phyloP scores from a whole-genome alignment of 1,140 invertebrate genomes.

The Drosophila triauraria region DNA sequence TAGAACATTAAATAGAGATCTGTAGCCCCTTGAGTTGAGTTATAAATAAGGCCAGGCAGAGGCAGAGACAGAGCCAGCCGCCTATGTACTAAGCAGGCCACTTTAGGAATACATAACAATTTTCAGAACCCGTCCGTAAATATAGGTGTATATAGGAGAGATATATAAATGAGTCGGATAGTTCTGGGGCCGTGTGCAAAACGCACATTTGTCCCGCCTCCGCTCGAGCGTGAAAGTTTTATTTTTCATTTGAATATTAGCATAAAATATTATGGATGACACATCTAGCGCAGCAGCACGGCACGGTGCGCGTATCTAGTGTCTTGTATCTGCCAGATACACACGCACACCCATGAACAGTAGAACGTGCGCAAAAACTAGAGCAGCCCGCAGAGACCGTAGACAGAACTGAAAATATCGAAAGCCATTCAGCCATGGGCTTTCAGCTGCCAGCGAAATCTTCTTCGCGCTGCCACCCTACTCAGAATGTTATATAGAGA shows the following conservation, averaged over 20 bases:
- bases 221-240: constrained; percentile 78
- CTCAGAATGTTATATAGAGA: constrained; percentile 25
- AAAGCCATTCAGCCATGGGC: constrained; percentile 63
- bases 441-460: constrained; percentile 63
- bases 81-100: constrained; percentile 33
- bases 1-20: constrained; percentile 31
- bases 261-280: constrained; percentile 83
- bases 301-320: constrained; percentile 45
- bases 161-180: constrained; percentile 42
- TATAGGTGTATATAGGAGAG: constrained; percentile 19
- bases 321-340: constrained; percentile 55
- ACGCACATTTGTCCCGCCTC: constrained; percentile 82
- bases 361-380: constrained; percentile 48
- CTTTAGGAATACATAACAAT: constrained; percentile 70
- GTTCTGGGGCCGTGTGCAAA: constrained; percentile 80
- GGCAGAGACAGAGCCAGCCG: too few relatives aligned
- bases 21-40: constrained; percentile 67
- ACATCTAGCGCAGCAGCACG: constrained; percentile 65
- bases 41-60: constrained; percentile 63
- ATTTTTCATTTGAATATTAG: constrained; percentile 81
- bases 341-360: constrained; percentile 10
- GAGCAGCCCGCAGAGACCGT: constrained; percentile 46
- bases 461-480: constrained; percentile 7
- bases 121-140: constrained; percentile 29
- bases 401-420: constrained; percentile 53